Percentiles rank a stretch among this genome's conserved stretches.
Evolutionary conservation across 2,888 invertebrate species (phyloP).

Genomic region (Leptothorax acervorum): DNA sequence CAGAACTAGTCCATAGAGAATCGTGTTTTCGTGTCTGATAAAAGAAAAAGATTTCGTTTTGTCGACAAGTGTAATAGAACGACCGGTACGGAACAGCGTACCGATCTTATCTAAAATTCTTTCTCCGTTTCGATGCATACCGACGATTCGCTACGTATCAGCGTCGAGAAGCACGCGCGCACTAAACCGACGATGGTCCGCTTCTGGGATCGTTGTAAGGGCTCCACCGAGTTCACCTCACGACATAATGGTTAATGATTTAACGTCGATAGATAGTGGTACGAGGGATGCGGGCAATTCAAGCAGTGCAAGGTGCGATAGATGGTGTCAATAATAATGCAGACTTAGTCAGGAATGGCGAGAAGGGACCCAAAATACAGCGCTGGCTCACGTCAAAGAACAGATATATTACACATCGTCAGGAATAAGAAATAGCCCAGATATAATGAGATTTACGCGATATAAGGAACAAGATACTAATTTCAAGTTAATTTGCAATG

Average conservation of each 20-base stretch:
- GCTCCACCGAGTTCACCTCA: conserved; percentile 18
- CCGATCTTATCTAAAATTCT: conserved; percentile 67
- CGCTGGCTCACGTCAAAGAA: conserved; percentile 32
- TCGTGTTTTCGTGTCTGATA: conserved; percentile 20
- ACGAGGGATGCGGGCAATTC: conserved; percentile 66
- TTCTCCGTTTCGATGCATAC: conserved; percentile 59
- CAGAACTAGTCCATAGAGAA: background rate
- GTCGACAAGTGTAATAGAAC: conserved; percentile 44
- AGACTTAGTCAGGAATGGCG: conserved; percentile 43
- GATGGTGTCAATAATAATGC: conserved; percentile 70
- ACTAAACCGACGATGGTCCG: conserved; percentile 14
- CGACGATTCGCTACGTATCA: conserved; percentile 36
- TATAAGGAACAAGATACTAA: background rate
- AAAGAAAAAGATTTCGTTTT: conserved; percentile 47
- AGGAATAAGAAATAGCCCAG: background rate
- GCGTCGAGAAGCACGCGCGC: conserved; percentile 6
- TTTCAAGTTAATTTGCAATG: no score
- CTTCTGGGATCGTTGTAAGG: conserved; percentile 37
- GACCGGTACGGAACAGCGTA: conserved; percentile 15
- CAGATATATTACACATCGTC: background rate
- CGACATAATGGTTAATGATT: conserved; percentile 64
- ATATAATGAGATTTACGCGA: background rate
- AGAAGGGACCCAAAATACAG: conserved; percentile 3
- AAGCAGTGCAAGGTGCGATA: conserved; percentile 63
- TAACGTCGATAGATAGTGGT: conserved; percentile 62